phyloP scores from a whole-genome alignment of 1,140 invertebrate genomes.

The Colletes gigas region DNA sequence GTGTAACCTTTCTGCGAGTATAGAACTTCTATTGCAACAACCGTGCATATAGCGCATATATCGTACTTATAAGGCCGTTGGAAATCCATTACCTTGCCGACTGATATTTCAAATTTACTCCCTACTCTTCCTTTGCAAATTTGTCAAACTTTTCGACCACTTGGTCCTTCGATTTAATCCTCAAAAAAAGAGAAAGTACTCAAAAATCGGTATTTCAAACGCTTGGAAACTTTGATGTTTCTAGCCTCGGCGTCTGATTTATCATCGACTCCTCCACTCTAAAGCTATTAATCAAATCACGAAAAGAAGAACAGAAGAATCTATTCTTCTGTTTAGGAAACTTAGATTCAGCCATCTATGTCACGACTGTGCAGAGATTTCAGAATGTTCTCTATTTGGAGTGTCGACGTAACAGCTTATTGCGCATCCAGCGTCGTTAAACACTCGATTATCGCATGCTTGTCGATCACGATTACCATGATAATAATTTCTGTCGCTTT shows the following conservation, averaged over 20 bases:
- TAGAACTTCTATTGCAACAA: conserved; percentile 59
- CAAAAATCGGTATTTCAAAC: no score
- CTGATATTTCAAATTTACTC: conserved; percentile 57
- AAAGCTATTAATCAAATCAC: neutral
- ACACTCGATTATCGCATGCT: no score
- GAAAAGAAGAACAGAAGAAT: no score
- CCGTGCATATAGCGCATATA: conserved; percentile 35
- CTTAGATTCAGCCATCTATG: no score
- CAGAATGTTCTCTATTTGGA: neutral
- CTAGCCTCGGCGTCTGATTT: conserved; percentile 1
- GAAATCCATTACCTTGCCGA: conserved; percentile 39
- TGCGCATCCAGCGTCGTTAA: neutral
- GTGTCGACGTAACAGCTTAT: neutral
- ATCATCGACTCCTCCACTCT: conserved; percentile 10
- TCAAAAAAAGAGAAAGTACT: no score
- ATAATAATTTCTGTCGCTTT: neutral
- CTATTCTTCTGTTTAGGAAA: no score
- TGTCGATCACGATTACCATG: neutral
- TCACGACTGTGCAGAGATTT: neutral
- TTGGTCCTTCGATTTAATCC: no score
- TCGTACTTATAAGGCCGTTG: conserved; percentile 60
- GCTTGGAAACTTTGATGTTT: no score
- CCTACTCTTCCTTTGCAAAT: neutral
- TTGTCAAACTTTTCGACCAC: no score
- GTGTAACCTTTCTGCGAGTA: conserved; percentile 61